Percentiles rank a stretch among this genome's conserved stretches.
Evolutionary conservation across 2,888 invertebrate genomes (phyloP).

Genomic region (Cheilosia soror): DNA sequence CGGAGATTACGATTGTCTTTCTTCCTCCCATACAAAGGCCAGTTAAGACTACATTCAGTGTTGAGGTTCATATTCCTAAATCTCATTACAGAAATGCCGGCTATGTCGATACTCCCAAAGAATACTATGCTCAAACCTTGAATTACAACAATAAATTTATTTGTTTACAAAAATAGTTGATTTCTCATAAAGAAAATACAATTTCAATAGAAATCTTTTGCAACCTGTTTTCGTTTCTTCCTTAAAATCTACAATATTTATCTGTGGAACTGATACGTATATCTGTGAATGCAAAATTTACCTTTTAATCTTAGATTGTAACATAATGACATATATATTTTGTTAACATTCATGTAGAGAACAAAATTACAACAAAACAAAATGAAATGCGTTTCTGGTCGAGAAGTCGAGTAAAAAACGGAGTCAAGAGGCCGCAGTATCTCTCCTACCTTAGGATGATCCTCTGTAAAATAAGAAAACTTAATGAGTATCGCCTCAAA

Average conservation of each 20-base stretch:
- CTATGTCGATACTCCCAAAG: too few relatives aligned
- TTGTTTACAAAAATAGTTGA: conserved; percentile 35
- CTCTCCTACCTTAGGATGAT: conserved; percentile 37
- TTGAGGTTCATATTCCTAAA: too few relatives aligned
- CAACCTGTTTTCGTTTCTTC: conserved; percentile 23
- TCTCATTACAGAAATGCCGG: too few relatives aligned
- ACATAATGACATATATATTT: background rate
- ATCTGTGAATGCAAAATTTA: conserved; percentile 33
- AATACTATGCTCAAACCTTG: too few relatives aligned
- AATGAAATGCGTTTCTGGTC: conserved; percentile 48
- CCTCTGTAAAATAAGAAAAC: conserved; percentile 58
- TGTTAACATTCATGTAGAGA: background rate
- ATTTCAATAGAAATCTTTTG: conserved; percentile 48
- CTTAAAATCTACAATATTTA: conserved; percentile 14
- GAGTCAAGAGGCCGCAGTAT: too few relatives aligned
- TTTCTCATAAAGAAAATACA: conserved; percentile 46
- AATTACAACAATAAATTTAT: background rate
- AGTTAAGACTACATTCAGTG: too few relatives aligned
- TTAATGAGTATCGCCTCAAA: conserved; percentile 16
- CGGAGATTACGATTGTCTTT: too few relatives aligned
- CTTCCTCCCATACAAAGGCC: too few relatives aligned
- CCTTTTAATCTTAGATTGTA: conserved; percentile 21
- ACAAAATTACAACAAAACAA: conserved; percentile 3
- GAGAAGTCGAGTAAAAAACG: conserved; percentile 23
- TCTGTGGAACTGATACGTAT: conserved; percentile 24